Evolutionary conservation across 2,113 vertebrate genomes (phyloP).

Genomic region (Balaeniceps rex): DNA sequence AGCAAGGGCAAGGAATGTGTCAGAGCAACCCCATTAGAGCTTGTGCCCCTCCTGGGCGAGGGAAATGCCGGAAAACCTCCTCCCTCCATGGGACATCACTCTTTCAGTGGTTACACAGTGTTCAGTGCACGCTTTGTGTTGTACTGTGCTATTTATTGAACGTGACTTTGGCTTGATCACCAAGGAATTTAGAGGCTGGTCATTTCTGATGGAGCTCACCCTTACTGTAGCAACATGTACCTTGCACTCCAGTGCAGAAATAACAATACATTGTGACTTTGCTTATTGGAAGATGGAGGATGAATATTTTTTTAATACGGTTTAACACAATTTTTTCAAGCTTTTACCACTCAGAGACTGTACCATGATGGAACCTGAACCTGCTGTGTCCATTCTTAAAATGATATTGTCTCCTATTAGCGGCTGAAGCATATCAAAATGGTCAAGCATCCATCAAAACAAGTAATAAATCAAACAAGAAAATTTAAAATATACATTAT

Average conservation of each 20-base stretch:
- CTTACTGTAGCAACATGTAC: neutral
- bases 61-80: neutral
- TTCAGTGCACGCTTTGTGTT: neutral
- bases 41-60: neutral
- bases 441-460: neutral
- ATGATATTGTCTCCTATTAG: neutral
- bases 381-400: neutral
- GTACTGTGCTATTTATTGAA: neutral
- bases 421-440: neutral
- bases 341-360: neutral
- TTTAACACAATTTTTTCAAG: neutral
- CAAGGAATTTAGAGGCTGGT: neutral
- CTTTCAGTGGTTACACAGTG: neutral
- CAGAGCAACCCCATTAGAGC: neutral
- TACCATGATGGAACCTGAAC: neutral
- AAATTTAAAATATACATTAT: neutral
- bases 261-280: neutral
- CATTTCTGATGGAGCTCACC: neutral
- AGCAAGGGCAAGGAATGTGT: too few relatives aligned
- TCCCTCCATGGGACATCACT: neutral
- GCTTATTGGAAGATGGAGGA: neutral
- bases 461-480: neutral
- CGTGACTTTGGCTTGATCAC: neutral
- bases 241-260: neutral
- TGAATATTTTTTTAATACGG: neutral